Percentiles rank a stretch among this genome's conserved stretches.
phyloP scores from a whole-genome alignment of 2,888 invertebrate genomes.

The Cephus runcator region DNA sequence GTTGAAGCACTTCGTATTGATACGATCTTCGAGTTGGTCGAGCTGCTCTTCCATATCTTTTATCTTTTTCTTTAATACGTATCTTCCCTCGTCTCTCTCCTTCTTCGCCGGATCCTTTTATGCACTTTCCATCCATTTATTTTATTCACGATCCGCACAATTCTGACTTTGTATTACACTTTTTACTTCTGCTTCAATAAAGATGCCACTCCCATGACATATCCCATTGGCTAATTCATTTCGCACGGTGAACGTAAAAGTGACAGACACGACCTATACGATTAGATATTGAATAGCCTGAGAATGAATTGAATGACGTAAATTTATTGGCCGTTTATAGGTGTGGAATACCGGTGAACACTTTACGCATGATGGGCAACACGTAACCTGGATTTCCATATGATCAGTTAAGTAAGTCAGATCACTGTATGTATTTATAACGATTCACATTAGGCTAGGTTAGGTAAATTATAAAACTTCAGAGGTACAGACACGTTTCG shows the following conservation, averaged over 20 bases:
- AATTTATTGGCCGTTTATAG: neutral
- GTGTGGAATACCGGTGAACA: neutral
- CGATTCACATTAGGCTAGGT: neutral
- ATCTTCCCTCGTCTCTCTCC: slow-evolving; percentile 27
- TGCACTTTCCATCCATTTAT: neutral
- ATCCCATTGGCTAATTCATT: neutral
- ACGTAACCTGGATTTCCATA: neutral
- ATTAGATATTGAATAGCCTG: neutral
- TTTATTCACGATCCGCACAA: neutral
- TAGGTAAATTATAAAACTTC: neutral
- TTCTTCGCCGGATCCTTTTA: neutral
- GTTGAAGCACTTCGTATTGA: neutral
- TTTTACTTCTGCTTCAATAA: neutral
- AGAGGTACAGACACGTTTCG: neutral
- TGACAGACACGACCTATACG: neutral
- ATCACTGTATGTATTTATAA: neutral
- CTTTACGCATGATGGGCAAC: neutral
- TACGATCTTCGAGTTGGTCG: slow-evolving; percentile 29
- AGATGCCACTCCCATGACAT: neutral
- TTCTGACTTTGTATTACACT: neutral
- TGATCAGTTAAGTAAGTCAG: neutral
- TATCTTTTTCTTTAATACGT: slow-evolving; percentile 40
- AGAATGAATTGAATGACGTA: neutral
- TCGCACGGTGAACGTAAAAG: neutral
- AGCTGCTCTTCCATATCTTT: slow-evolving; percentile 49